A percentile compares a stretch with the other conserved stretches of the same genome.
Evolutionary conservation across 2,888 invertebrate species (phyloP).

Genomic region (Agrochola circellaris): DNA sequence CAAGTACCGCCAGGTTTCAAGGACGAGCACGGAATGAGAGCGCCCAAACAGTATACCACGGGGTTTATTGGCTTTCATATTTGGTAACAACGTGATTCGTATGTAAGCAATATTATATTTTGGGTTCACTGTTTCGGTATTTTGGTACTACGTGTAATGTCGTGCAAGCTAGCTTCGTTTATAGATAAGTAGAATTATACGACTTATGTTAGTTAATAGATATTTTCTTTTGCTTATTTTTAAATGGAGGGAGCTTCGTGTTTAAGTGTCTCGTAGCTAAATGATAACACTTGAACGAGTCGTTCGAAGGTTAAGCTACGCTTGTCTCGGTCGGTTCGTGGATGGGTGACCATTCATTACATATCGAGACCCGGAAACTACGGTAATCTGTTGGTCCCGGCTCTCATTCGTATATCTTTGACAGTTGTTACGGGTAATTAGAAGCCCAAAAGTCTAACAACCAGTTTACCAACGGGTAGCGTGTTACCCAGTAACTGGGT

Average conservation of each 20-base stretch:
- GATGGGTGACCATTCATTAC: not conserved
- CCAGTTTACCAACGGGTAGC: no score
- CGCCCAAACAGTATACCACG: constrained; percentile 35
- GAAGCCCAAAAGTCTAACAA: not conserved
- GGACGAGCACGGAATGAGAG: constrained; percentile 49
- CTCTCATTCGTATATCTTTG: not conserved
- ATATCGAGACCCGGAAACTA: not conserved
- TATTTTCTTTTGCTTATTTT: not conserved
- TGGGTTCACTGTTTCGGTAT: constrained; percentile 37
- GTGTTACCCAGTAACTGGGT: not conserved
- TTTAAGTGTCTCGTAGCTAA: not conserved
- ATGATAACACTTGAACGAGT: not conserved
- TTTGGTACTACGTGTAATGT: constrained; percentile 19
- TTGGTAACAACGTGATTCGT: constrained; percentile 60
- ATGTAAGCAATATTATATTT: constrained; percentile 57
- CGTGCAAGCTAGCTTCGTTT: constrained; percentile 48
- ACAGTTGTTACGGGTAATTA: not conserved
- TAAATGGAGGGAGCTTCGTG: no score
- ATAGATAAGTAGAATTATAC: not conserved
- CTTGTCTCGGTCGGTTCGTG: not conserved
- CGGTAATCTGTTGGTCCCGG: not conserved
- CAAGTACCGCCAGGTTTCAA: constrained; percentile 49
- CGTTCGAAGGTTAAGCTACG: not conserved
- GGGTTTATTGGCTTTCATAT: constrained; percentile 53
- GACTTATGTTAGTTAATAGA: not conserved